A percentile compares a stretch with the other conserved stretches of the same genome.
Evolutionary conservation across 2,113 vertebrate species (phyloP).

Genomic region (Elachura formosa): DNA sequence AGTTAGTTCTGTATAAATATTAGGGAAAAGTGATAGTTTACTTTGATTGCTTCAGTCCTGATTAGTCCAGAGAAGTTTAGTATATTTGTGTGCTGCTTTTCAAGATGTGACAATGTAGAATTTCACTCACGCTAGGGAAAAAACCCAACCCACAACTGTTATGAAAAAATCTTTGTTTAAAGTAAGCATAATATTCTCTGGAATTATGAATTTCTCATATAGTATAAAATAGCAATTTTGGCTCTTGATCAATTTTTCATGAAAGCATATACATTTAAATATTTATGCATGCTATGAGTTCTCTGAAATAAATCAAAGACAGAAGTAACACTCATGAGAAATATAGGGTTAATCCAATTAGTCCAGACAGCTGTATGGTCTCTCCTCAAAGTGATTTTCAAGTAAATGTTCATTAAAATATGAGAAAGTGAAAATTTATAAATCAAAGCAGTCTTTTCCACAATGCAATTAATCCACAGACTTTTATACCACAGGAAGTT

Average conservation of each 20-base stretch:
- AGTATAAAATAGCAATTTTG: not conserved
- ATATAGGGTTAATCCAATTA: not conserved
- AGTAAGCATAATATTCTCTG: not conserved
- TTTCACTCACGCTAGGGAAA: not conserved
- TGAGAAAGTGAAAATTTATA: not conserved
- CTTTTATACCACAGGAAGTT: not conserved
- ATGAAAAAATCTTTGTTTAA: not conserved
- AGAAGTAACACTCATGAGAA: not conserved
- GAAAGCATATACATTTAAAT: not conserved
- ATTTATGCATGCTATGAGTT: not conserved
- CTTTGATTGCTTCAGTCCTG: not conserved
- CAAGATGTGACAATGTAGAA: not conserved
- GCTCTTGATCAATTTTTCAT: not conserved
- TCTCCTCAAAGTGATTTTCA: not conserved
- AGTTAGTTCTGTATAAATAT: not conserved
- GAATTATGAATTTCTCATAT: not conserved
- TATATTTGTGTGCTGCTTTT: not conserved
- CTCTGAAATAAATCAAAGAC: not conserved
- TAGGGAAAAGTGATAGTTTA: not conserved
- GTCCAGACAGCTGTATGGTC: not conserved
- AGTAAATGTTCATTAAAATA: not conserved
- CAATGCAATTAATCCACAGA: not conserved
- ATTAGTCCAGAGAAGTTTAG: not conserved
- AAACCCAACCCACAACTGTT: not conserved
- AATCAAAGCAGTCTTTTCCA: not conserved